A percentile compares a stretch with the other conserved stretches of the same genome.
These are phyloP conservation scores for Phylloscopus collybita DNA, from an alignment of 2,797 vertebrate genomes.

Conservation along the genomic window DNA sequence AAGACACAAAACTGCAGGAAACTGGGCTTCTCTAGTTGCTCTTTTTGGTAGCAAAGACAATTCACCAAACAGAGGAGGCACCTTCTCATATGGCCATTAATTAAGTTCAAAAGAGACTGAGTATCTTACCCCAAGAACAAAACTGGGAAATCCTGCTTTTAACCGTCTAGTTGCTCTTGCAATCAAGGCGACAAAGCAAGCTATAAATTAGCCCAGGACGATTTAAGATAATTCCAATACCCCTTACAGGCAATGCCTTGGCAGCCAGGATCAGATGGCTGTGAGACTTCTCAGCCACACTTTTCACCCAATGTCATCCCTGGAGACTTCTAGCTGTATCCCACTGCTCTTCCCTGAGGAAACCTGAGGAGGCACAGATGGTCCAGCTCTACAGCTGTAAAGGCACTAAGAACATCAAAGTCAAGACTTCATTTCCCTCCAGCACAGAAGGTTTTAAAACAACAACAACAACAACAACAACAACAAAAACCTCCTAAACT, in stretches of 20 bases:
- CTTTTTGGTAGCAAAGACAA: not conserved
- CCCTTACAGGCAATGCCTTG: not conserved
- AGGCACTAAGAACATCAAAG: conserved; percentile 41
- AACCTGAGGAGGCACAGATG: not conserved
- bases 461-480: not conserved
- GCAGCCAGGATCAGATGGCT: not conserved
- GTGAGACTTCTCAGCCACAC: not conserved
- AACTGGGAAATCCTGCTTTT: not conserved
- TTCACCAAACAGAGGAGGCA: not conserved
- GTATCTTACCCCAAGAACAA: not conserved
- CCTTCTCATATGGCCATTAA: not conserved
- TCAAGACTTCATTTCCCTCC: conserved; percentile 35
- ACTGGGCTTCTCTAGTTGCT: not conserved
- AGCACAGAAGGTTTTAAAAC: conserved; percentile 37
- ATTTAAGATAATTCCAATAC: not conserved
- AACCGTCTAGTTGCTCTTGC: not conserved
- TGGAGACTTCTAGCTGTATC: not conserved
- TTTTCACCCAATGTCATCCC: not conserved
- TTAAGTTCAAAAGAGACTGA: not conserved
- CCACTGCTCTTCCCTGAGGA: not conserved
- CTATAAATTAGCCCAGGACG: not conserved
- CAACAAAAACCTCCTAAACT: conserved; percentile 7
- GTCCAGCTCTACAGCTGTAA: conserved; percentile 1
- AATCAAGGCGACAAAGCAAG: not conserved
- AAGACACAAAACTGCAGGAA: not conserved